These are phyloP conservation scores for Cossypha polioptera DNA, from an alignment of 2,797 vertebrate species.

Conservation along the genomic window DNA sequence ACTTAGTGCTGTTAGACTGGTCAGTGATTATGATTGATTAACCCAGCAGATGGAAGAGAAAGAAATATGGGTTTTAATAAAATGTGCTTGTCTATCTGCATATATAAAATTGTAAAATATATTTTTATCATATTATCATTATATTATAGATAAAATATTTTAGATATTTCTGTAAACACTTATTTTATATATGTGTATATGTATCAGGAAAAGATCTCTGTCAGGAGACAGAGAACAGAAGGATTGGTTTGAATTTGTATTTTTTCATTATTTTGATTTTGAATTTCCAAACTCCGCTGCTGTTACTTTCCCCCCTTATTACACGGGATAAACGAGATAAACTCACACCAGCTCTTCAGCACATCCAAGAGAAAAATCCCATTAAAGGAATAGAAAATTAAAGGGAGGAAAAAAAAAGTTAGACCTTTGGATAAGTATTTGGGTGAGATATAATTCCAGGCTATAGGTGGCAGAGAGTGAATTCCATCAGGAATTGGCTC, in stretches of 20 bases:
- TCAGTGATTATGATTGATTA: neutral
- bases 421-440: neutral
- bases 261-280: neutral
- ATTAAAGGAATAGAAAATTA: neutral
- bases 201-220: neutral
- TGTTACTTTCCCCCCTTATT: neutral
- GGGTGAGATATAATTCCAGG: fast-evolving
- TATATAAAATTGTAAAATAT: neutral
- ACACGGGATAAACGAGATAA: fast-evolving
- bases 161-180: neutral
- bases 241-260: neutral
- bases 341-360: neutral
- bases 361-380: neutral
- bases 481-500: neutral
- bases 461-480: neutral
- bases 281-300: neutral
- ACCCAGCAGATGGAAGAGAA: neutral
- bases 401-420: fast-evolving
- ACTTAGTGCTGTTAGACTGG: neutral
- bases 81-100: neutral
- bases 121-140: neutral
- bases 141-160: neutral
- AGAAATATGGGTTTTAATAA: neutral
- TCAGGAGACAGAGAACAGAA: neutral
- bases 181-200: fast-evolving